These are phyloP conservation scores for Euclidia mi DNA, from an alignment of 2,888 invertebrate genomes.

Conservation along the genomic window DNA sequence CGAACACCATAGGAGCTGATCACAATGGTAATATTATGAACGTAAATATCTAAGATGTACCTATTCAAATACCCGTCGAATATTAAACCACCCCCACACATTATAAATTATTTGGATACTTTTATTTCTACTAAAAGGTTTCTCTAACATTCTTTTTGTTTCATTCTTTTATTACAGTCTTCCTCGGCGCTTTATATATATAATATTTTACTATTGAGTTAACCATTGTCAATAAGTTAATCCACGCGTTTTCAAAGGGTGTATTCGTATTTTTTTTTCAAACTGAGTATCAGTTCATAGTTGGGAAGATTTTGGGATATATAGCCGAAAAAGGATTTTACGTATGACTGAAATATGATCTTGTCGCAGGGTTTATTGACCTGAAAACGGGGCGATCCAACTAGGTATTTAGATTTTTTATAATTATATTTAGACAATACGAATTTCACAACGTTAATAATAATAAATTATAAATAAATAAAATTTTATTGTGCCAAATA, in stretches of 20 bases:
- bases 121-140: slow-evolving; percentile 5
- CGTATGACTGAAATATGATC: too few species aligned
- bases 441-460: too few species aligned
- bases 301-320: not conserved
- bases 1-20: not conserved
- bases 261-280: not conserved
- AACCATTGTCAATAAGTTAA: slow-evolving; percentile 12
- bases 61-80: slow-evolving; percentile 2
- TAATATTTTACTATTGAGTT: slow-evolving; percentile 10
- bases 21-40: not conserved
- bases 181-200: too few species aligned
- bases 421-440: too few species aligned
- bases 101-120: slow-evolving; percentile 2
- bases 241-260: slow-evolving; percentile 3
- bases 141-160: slow-evolving; percentile 4
- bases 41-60: not conserved
- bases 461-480: too few species aligned
- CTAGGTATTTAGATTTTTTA: too few species aligned
- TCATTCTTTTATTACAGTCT: slow-evolving; percentile 7
- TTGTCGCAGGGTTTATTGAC: too few species aligned
- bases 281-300: not conserved
- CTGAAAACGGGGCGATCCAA: too few species aligned
- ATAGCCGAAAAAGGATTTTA: too few species aligned
- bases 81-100: not conserved
- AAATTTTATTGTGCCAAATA: too few species aligned